Percentiles rank a stretch among this genome's conserved stretches.
Evolutionary conservation across 2,888 invertebrate species (phyloP).

Genomic region (Ethmia dodecea): DNA sequence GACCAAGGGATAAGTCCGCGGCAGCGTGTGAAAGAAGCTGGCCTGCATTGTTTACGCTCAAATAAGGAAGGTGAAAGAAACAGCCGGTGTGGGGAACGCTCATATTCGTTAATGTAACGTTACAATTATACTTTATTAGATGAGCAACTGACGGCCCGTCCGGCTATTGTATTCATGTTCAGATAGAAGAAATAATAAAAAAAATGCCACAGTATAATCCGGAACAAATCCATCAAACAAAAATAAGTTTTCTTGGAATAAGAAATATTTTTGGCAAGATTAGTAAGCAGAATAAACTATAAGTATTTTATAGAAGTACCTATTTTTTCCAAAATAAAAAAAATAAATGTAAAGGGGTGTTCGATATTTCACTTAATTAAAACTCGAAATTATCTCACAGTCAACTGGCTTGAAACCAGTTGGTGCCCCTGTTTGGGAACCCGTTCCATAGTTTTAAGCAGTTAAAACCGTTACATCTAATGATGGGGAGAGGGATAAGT

Average conservation of each 20-base stretch:
- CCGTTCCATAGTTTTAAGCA: conserved; percentile 75
- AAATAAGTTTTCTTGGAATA: conserved; percentile 12
- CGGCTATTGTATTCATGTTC: conserved; percentile 29
- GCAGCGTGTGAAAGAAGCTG: conserved; percentile 75
- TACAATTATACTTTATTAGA: conserved; percentile 58
- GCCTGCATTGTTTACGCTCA: conserved; percentile 72
- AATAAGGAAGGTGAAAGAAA: conserved; percentile 71
- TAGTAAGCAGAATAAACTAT: conserved; percentile 3
- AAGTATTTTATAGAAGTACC: neutral
- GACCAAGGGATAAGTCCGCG: conserved; percentile 72
- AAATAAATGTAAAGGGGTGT: conserved; percentile 14
- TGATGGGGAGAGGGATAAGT: conserved; percentile 72
- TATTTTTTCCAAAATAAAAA: neutral
- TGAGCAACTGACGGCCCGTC: conserved; percentile 34
- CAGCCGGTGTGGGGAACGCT: conserved; percentile 44
- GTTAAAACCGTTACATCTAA: conserved; percentile 76
- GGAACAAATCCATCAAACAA: conserved; percentile 21
- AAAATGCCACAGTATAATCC: conserved; percentile 20
- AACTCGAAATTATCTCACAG: conserved; percentile 64
- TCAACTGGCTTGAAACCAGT: conserved; percentile 59
- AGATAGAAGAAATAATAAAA: conserved; percentile 15
- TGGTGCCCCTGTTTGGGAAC: conserved; percentile 61
- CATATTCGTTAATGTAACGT: conserved; percentile 55
- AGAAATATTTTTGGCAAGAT: conserved; percentile 13
- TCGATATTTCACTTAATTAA: conserved; percentile 51